phyloP scores from a whole-genome alignment of 64 coral and sea anemone species.

The Porites australiensis region DNA sequence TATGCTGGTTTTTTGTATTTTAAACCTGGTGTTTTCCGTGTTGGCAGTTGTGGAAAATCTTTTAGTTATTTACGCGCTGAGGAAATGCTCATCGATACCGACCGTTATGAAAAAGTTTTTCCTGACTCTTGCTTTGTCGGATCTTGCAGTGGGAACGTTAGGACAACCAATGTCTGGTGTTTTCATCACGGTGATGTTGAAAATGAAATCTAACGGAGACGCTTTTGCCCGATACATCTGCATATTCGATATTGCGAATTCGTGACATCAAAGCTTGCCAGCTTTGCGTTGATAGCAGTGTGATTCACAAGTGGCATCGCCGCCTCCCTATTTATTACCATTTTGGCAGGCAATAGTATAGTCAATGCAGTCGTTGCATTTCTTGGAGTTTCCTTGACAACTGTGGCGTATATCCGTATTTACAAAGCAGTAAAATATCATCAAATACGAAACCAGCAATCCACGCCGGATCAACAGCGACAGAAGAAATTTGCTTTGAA shows the following conservation, averaged over 20 bases:
- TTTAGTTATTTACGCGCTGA: not conserved
- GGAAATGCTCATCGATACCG: not conserved
- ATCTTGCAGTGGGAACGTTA: slow-evolving; percentile 25
- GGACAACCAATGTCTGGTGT: slow-evolving; percentile 5
- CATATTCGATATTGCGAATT: slow-evolving; percentile 45
- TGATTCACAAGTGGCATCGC: not conserved
- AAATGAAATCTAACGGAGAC: not conserved
- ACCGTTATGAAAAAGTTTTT: not conserved
- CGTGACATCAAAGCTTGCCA: not conserved
- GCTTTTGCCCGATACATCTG: not conserved
- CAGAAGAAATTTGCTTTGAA: not conserved
- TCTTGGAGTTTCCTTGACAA: not conserved
- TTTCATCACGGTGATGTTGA: not conserved
- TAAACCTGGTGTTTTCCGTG: not conserved
- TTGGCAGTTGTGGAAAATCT: slow-evolving; percentile 20
- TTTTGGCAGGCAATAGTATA: not conserved
- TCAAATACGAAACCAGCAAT: slow-evolving; percentile 21
- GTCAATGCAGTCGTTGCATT: not conserved
- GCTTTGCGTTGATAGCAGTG: not conserved
- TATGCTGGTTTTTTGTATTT: not conserved
- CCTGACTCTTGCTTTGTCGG: slow-evolving; percentile 33
- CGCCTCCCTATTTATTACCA: not conserved
- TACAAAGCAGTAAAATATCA: slow-evolving; percentile 28
- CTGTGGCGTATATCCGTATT: slow-evolving; percentile 11
- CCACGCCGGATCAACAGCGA: not conserved